phyloP scores from a whole-genome alignment of 1,140 invertebrate species.

The Galleria mellonella region DNA sequence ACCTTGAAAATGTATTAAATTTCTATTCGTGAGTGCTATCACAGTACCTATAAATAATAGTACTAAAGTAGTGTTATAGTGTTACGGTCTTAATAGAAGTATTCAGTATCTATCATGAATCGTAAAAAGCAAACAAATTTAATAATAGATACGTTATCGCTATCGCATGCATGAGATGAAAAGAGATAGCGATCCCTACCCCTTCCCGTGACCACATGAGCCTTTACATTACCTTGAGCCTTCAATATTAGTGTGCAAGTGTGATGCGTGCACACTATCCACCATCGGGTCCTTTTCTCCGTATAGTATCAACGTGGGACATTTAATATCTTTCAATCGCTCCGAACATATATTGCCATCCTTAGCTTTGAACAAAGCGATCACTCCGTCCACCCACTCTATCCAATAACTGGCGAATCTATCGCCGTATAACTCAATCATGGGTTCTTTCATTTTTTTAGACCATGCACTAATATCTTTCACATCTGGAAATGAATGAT shows the following conservation, averaged over 20 bases:
- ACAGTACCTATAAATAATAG: too few species aligned
- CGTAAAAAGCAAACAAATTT: too few species aligned
- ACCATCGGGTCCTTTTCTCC: slow-evolving; percentile 88
- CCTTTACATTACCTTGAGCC: slow-evolving; percentile 78
- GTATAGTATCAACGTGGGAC: slow-evolving; percentile 87
- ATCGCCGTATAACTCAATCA: slow-evolving; percentile 85
- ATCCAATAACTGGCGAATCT: slow-evolving; percentile 82
- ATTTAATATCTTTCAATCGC: slow-evolving; percentile 78
- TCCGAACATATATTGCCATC: slow-evolving; percentile 84
- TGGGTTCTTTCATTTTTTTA: slow-evolving; percentile 82
- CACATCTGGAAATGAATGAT: slow-evolving; percentile 57
- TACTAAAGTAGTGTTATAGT: too few species aligned
- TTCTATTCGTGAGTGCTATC: too few species aligned
- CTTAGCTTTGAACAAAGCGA: slow-evolving; percentile 73
- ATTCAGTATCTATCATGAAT: too few species aligned
- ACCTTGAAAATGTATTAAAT: too few species aligned
- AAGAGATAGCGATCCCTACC: too few species aligned
- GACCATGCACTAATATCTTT: slow-evolving; percentile 88
- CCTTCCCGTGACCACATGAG: too few species aligned
- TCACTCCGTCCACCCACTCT: slow-evolving; percentile 82
- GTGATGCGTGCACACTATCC: slow-evolving; percentile 81
- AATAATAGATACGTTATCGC: too few species aligned
- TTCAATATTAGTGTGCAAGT: slow-evolving; percentile 80
- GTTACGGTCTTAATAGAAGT: too few species aligned
- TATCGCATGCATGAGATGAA: too few species aligned